A percentile compares a stretch with the other conserved stretches of the same genome.
These are phyloP conservation scores for Capitulum mitella DNA, from an alignment of 2,888 invertebrate species.

Conservation along the genomic window DNA sequence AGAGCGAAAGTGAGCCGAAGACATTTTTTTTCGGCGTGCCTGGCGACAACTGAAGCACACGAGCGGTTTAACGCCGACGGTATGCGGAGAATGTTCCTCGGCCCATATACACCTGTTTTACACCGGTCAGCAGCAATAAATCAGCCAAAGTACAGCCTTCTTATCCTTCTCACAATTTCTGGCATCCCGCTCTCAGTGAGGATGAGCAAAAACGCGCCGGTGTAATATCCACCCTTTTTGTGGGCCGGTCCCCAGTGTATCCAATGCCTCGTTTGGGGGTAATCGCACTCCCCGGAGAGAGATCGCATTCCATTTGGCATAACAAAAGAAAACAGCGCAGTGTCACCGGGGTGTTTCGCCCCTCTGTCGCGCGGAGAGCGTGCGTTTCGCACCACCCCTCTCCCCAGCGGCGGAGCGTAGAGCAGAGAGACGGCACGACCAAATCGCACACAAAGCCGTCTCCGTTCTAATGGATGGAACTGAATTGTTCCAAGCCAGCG, in stretches of 20 bases:
- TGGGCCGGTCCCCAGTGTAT: slow-evolving; percentile 3
- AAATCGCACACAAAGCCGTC: slow-evolving; percentile 10
- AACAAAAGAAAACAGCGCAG: slow-evolving; percentile 24
- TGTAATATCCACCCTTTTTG: slow-evolving; percentile 12
- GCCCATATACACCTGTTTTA: neutral
- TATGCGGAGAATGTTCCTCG: neutral
- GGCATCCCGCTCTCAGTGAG: neutral
- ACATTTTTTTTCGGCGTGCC: neutral
- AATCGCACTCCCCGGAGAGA: neutral
- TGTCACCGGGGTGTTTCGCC: neutral
- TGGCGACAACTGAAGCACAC: too few relatives aligned
- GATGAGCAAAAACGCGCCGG: neutral
- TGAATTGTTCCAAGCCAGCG: slow-evolving; percentile 21
- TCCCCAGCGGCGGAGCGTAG: neutral
- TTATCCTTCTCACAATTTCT: slow-evolving; percentile 14
- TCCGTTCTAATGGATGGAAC: slow-evolving; percentile 5
- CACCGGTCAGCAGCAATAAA: neutral
- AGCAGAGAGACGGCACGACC: neutral
- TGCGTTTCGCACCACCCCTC: neutral
- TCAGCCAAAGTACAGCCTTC: slow-evolving; percentile 11
- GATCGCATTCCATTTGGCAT: slow-evolving; percentile 26
- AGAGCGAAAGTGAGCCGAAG: neutral
- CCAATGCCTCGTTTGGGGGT: slow-evolving; percentile 20
- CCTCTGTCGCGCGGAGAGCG: neutral
- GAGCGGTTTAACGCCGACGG: neutral